Evolutionary conservation across 2,888 invertebrate genomes (phyloP).

Genomic region (Spodoptera picta): DNA sequence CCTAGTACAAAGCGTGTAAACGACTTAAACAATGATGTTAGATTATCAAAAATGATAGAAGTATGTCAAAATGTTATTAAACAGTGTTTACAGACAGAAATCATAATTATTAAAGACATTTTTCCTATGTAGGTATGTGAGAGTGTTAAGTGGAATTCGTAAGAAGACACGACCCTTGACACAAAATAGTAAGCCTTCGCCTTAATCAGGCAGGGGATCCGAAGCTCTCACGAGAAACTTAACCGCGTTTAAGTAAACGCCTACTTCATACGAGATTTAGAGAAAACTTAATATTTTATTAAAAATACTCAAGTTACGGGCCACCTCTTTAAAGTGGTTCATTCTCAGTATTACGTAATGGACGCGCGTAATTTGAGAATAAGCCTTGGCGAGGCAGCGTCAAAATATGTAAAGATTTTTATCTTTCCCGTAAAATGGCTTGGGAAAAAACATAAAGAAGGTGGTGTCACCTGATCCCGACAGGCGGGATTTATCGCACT

Average conservation of each 20-base stretch:
- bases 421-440: constrained; percentile 89
- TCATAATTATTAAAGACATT: background rate
- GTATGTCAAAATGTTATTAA: no score
- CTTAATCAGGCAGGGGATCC: constrained; percentile 13
- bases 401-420: constrained; percentile 89
- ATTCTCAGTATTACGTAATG: constrained; percentile 86
- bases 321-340: constrained; percentile 71
- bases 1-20: no score
- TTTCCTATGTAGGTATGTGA: no score
- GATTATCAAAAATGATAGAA: no score
- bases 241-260: constrained; percentile 44
- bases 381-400: constrained; percentile 85
- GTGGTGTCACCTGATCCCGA: constrained; percentile 89
- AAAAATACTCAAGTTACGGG: constrained; percentile 55
- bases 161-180: background rate
- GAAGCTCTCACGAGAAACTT: constrained; percentile 32
- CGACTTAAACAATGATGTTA: no score
- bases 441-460: constrained; percentile 90
- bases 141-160: no score
- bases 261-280: constrained; percentile 31
- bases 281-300: constrained; percentile 48
- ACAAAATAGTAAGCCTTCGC: constrained; percentile 4
- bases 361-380: constrained; percentile 87
- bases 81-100: no score
- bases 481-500: constrained; percentile 83